Conservation (phyloP, 2,888 invertebrate species). For the Campoplex capitator region DNA sequence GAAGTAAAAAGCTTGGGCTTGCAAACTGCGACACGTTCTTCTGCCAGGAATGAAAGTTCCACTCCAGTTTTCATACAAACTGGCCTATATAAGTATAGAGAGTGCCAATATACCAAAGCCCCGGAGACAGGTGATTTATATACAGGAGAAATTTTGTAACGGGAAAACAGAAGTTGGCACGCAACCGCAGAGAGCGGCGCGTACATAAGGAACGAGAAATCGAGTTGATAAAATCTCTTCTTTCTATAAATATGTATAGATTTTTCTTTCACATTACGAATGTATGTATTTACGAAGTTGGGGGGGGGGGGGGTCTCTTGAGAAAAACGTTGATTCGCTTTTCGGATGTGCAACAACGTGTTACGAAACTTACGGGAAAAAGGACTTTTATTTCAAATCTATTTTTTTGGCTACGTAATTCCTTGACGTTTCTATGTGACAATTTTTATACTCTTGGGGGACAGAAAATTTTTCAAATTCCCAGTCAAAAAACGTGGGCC, state of each 20-base stretch:
- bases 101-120: not conserved
- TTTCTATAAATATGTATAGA: not conserved
- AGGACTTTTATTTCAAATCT: too few relatives aligned
- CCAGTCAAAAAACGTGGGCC: too few relatives aligned
- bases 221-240: constrained; percentile 51
- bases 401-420: too few relatives aligned
- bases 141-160: constrained; percentile 16
- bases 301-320: not conserved
- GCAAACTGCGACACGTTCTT: constrained; percentile 26
- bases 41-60: constrained; percentile 13
- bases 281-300: not conserved
- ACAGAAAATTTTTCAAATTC: too few relatives aligned
- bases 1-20: constrained; percentile 41
- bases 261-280: too few relatives aligned
- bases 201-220: constrained; percentile 21
- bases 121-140: constrained; percentile 14
- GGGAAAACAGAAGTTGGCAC: constrained; percentile 39
- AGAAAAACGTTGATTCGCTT: constrained; percentile 26
- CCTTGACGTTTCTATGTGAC: too few relatives aligned
- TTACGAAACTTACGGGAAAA: too few relatives aligned
- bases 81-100: not conserved
- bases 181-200: constrained; percentile 1
- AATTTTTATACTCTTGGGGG: too few relatives aligned
- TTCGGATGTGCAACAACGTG: constrained; percentile 26
- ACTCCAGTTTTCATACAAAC: constrained; percentile 36